These are phyloP conservation scores for Ormyrus labotus DNA, from an alignment of 2,888 invertebrate genomes.

Conservation along the genomic window DNA sequence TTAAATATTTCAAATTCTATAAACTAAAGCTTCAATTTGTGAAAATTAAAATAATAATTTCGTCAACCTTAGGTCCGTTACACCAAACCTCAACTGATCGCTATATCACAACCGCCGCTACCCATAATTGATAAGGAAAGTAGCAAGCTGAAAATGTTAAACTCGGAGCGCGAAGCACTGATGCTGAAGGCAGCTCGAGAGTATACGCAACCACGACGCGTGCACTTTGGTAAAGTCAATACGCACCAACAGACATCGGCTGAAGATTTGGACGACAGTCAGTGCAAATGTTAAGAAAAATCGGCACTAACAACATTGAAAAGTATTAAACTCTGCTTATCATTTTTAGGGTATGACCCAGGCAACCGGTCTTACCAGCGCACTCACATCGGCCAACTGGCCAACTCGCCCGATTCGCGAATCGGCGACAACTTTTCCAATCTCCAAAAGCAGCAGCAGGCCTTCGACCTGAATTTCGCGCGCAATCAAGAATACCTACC, in stretches of 20 bases:
- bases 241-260: constrained; percentile 57
- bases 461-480: constrained; percentile 44
- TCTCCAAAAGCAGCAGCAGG: background rate
- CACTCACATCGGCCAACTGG: constrained; percentile 34
- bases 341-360: constrained; percentile 5
- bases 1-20: no score
- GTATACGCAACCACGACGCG: constrained; percentile 61
- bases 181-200: constrained; percentile 60
- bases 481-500: constrained; percentile 60
- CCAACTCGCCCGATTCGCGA: background rate
- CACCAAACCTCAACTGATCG: constrained; percentile 44
- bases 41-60: background rate
- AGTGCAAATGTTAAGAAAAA: background rate
- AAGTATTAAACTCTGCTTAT: no score
- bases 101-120: background rate
- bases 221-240: constrained; percentile 66
- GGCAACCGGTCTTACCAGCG: constrained; percentile 33
- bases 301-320: no score
- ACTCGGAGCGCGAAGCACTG: constrained; percentile 61
- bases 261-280: constrained; percentile 35
- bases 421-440: no score
- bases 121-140: constrained; percentile 61
- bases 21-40: no score
- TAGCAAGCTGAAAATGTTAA: constrained; percentile 59
- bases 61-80: constrained; percentile 57